Base-by-base conservation (phyloP, 2,888 invertebrate genomes). In the Dasysyrphus tricinctus region DNA sequence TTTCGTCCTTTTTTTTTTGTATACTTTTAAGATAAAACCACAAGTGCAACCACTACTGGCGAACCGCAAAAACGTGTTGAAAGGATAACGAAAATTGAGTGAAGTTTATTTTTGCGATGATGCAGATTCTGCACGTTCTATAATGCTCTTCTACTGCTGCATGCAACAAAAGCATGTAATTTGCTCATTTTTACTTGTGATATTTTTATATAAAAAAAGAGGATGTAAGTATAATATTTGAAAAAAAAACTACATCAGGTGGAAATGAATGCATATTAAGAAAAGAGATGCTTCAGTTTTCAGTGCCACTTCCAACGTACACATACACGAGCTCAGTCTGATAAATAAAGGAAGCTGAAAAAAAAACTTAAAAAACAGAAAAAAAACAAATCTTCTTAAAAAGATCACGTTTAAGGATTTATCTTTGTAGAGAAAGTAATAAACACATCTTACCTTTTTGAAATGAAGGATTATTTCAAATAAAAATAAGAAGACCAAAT, bases 71-170 rank as follows among this genome's bases (percentile, higher is more conserved):
- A 80, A 72, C 65, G 57, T 75, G 83, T 47, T 80, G 76, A 84
- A 83, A 72, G 72, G 83, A 83, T 59, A 80, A 80, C 65, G 70
- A 63, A 70, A 65, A n/a, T 75, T 49, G 32, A 63, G 44, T 63
- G 44, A 32, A 63, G 59, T 61, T 24, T 61, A 61, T 61, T 61
- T 61, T 63, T 6, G 29, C 44, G 63, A 63, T 63, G 44, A 9
- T 32, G 44, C 3, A 44, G 44, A 63, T 63, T 63, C 3, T 11
- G 11, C 63, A 63, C 63, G 63, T 63, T 63, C 29, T 63, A 42
- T 14, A 42, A 3, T 47, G 19, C 16, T 47, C 47, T 47, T 0
- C 11, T 51, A 12, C 51, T 47, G 4, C 11, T 51, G 24, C 51
- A 51, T 24, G 12, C 51, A 51, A 51, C 24, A 14, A 51, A 24